Evolutionary conservation across 2,888 invertebrate genomes (phyloP), one percentile per base, ranked within the genome.

Genomic region (Alcis repandata): DNA sequence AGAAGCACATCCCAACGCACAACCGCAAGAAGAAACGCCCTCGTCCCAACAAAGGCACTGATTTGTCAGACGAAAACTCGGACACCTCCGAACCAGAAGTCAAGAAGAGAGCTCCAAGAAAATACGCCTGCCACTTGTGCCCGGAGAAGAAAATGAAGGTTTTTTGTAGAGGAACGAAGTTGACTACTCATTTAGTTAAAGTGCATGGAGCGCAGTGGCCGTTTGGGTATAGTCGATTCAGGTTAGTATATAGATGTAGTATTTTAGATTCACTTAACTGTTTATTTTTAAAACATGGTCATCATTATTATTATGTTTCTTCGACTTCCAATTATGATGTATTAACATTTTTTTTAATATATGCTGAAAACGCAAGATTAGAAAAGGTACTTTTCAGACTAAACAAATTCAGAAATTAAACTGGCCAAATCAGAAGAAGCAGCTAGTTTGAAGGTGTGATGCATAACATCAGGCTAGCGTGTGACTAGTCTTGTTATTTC

Each of bases 171-270:
- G 97, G 97, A 2, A 91, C 94, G 10, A 85, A 94, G 11, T 85
- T 97, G 13, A 97, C 97, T 0, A 94, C 93, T 36, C 97, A 98
- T 87, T 85, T 97, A 65, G 95, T 95, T 20, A 95, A 95, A 58
- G 90, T 93, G 0, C 97, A 98, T 75, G 95, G 95, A 17, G 95
- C 96, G 1, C 95, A 95, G 76, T 95, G 96, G 94, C 96, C 97
- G 0, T 95, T 95, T 15, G 97, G 97, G 1, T 96, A 97, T 78
- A 95, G 95, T 63, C 90, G 97, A 70, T 97, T 97, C 82, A 95
- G 95, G 94, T 91, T 89, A 62, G 65, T 61, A 19, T 13, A 27
- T 6, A 27, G 6, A n/a, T n/a, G n/a, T n/a, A n/a, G n/a, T n/a
- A n/a, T n/a, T n/a, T n/a, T n/a, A n/a, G n/a, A n/a, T n/a, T n/a